phyloP scores from a whole-genome alignment of 2,888 invertebrate genomes.

The Aradus depressus region DNA sequence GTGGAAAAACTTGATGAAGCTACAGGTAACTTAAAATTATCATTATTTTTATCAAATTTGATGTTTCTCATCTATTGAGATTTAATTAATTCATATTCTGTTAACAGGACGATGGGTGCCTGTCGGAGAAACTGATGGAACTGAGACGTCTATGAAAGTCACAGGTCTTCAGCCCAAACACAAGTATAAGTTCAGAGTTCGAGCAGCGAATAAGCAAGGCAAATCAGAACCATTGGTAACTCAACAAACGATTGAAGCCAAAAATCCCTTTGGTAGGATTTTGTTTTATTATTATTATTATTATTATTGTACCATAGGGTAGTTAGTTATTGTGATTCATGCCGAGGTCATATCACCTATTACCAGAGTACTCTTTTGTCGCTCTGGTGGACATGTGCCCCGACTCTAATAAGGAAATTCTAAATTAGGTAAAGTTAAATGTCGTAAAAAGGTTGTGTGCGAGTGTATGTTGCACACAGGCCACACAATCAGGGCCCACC shows the following conservation, averaged over 20 bases:
- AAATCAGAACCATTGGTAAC: conserved; percentile 89
- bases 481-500: no score
- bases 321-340: background rate
- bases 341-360: background rate
- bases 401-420: no score
- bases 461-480: no score
- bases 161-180: conserved; percentile 85
- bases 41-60: no score
- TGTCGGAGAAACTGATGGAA: conserved; percentile 84
- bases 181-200: conserved; percentile 94
- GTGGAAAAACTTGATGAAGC: conserved; percentile 93
- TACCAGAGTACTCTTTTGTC: no score
- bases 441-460: no score
- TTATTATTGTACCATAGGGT: background rate
- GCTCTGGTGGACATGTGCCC: no score
- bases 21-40: conserved; percentile 44
- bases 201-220: conserved; percentile 94
- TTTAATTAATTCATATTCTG: no score
- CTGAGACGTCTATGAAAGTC: conserved; percentile 60
- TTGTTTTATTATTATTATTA: background rate
- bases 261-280: conserved; percentile 80
- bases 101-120: conserved; percentile 74
- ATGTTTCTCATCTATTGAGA: no score
- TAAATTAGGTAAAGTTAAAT: no score
- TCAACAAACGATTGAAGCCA: conserved; percentile 77